Percentiles rank a stretch among this genome's conserved stretches.
These are phyloP conservation scores for Microctonus aethiopoides DNA, from an alignment of 2,888 invertebrate genomes.

Conservation along the genomic window DNA sequence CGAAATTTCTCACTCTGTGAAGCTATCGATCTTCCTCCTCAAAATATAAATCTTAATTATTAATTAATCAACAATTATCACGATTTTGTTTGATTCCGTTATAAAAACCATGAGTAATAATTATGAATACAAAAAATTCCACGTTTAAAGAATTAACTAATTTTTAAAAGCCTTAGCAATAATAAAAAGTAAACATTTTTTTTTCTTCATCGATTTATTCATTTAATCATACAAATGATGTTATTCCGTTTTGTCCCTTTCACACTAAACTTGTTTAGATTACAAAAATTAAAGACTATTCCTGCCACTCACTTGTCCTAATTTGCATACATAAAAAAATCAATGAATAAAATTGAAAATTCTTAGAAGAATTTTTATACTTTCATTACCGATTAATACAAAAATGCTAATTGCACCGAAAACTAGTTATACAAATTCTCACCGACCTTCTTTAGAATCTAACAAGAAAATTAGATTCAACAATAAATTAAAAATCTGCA, in stretches of 20 bases:
- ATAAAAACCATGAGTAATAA: too few relatives aligned
- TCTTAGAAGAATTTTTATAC: background rate
- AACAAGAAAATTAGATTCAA: background rate
- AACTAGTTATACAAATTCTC: background rate
- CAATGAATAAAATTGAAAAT: background rate
- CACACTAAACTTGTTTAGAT: background rate
- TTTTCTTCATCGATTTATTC: background rate
- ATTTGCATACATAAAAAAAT: background rate
- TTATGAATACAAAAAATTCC: too few relatives aligned
- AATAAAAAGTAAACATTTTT: too few relatives aligned
- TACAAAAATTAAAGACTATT: background rate
- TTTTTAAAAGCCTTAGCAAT: too few relatives aligned
- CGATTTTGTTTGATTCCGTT: too few relatives aligned
- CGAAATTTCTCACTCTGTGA: too few relatives aligned
- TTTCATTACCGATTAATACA: background rate
- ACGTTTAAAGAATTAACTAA: too few relatives aligned
- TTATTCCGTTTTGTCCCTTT: background rate
- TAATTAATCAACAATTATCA: too few relatives aligned
- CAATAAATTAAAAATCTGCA: slow-evolving; percentile 3
- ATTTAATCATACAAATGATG: background rate
- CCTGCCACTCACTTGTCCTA: background rate
- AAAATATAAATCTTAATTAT: too few relatives aligned
- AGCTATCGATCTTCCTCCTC: too few relatives aligned
- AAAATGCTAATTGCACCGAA: background rate
- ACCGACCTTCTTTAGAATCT: background rate